Evolutionary conservation across 2,888 invertebrate species (phyloP).

Genomic region (Clanis bilineata): DNA sequence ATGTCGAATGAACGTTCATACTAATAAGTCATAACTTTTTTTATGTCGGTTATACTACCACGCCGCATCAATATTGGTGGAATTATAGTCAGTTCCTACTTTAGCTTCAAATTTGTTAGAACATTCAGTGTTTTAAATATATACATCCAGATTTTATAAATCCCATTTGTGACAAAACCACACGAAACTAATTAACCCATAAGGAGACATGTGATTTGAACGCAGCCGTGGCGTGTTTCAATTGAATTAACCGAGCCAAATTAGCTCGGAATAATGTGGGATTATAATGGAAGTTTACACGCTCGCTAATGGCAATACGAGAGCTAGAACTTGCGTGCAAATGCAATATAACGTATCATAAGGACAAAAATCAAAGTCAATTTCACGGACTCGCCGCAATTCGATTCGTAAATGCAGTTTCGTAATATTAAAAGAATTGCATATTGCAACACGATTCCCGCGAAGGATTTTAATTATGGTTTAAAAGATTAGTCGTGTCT

Average conservation of each 20-base stretch:
- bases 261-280: neutral
- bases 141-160: too few species aligned
- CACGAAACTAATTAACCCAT: neutral
- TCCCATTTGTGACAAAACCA: neutral
- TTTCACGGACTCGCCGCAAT: neutral
- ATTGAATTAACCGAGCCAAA: slow-evolving; percentile 30
- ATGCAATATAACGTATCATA: neutral
- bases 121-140: too few species aligned
- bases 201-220: neutral
- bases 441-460: slow-evolving; percentile 9
- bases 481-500: neutral
- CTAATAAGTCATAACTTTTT: too few species aligned
- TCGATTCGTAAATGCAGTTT: slow-evolving; percentile 1
- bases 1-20: too few species aligned
- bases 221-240: slow-evolving; percentile 30
- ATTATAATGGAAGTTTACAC: neutral
- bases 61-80: too few species aligned
- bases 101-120: too few species aligned
- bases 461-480: slow-evolving; percentile 8
- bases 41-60: too few species aligned
- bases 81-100: too few species aligned
- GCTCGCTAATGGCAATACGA: neutral
- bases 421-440: slow-evolving; percentile 11
- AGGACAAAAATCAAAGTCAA: neutral
- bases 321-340: neutral